A percentile compares a stretch with the other conserved stretches of the same genome.
Evolutionary conservation across 1,140 invertebrate genomes (phyloP).

Genomic region (Goniozus legneri): DNA sequence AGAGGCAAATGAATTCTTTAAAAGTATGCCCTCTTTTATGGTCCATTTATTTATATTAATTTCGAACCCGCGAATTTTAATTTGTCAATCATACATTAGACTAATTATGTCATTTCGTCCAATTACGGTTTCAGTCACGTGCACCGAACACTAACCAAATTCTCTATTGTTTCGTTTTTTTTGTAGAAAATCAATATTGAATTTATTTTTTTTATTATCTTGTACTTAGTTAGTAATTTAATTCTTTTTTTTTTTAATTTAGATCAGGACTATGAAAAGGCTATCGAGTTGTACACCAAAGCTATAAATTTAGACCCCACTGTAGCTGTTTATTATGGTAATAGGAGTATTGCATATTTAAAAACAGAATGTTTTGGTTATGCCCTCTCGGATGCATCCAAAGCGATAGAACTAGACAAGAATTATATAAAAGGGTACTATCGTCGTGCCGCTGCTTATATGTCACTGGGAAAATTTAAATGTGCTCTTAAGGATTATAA

Average conservation of each 20-base stretch:
- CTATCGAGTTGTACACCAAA: slow-evolving; percentile 86
- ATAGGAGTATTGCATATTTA: slow-evolving; percentile 93
- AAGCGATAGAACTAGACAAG: slow-evolving; percentile 86
- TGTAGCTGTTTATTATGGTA: slow-evolving; percentile 84
- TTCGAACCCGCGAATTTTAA: neutral
- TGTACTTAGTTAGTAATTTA: slow-evolving; percentile 21
- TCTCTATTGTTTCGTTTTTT: slow-evolving; percentile 7
- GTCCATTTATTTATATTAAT: too few species aligned
- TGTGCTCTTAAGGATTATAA: slow-evolving; percentile 95
- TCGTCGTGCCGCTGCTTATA: slow-evolving; percentile 90
- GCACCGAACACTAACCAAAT: slow-evolving; percentile 36
- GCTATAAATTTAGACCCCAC: slow-evolving; percentile 85
- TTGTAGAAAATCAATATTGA: too few species aligned
- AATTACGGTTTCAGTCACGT: slow-evolving; percentile 29
- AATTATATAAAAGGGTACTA: slow-evolving; percentile 93
- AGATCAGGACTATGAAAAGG: slow-evolving; percentile 87
- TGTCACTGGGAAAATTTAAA: slow-evolving; percentile 98
- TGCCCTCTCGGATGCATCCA: slow-evolving; percentile 86
- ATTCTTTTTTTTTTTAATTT: slow-evolving; percentile 23
- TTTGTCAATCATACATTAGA: slow-evolving; percentile 2
- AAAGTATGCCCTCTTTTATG: too few species aligned
- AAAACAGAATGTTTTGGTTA: slow-evolving; percentile 91
- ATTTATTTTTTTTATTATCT: too few species aligned
- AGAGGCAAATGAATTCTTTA: slow-evolving; percentile 81
- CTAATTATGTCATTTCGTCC: neutral